These are phyloP conservation scores for Mormyrus hasselquistii DNA, from an alignment of 2,797 vertebrate genomes.

Conservation along the genomic window DNA sequence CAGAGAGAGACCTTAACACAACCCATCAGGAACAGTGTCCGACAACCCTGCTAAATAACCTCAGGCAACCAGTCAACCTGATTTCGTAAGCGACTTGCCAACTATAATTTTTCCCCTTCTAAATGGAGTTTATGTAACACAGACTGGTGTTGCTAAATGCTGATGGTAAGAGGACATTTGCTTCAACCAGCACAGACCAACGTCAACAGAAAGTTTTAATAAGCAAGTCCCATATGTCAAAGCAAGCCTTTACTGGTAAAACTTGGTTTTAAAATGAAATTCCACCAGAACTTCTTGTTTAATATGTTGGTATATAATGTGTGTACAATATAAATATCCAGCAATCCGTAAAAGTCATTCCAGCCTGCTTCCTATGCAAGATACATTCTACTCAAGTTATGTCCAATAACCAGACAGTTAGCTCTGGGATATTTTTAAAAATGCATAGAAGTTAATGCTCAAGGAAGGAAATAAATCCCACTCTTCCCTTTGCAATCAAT, in stretches of 20 bases:
- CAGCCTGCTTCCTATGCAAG: not conserved
- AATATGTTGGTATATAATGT: not conserved
- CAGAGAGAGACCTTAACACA: not conserved
- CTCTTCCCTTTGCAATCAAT: not conserved
- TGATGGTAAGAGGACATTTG: not conserved
- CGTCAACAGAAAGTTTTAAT: not conserved
- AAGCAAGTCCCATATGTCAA: not conserved
- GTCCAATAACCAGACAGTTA: not conserved
- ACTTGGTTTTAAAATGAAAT: not conserved
- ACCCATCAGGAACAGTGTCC: not conserved
- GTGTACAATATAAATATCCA: not conserved
- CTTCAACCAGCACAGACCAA: not conserved
- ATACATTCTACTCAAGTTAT: not conserved
- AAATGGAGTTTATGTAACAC: not conserved
- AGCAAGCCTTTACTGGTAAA: not conserved
- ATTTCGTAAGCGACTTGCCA: not conserved
- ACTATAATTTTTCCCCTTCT: not conserved
- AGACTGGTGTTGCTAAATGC: not conserved
- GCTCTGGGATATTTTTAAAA: not conserved
- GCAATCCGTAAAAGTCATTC: not conserved
- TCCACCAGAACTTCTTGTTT: not conserved
- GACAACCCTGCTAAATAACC: not conserved
- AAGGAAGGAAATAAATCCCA: not conserved
- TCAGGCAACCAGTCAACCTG: not conserved
- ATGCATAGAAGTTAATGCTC: not conserved